Percentiles rank a stretch among this genome's conserved stretches.
Evolutionary conservation across 2,797 vertebrate species (phyloP).

Genomic region (Microctenopoma steveboyesi): DNA sequence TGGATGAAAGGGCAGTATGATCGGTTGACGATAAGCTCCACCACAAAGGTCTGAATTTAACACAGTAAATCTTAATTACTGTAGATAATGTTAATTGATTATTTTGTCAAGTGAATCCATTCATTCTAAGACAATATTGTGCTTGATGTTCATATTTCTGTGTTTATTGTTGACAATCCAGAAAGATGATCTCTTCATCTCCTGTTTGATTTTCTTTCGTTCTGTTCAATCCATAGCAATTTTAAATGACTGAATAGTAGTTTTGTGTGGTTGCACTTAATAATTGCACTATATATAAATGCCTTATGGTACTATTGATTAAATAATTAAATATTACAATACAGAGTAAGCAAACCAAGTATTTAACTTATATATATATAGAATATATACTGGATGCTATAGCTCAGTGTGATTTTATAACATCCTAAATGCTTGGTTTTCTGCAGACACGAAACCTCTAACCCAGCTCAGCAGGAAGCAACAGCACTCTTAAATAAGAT

Average conservation of each 20-base stretch:
- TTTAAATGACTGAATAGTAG: neutral
- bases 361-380: neutral
- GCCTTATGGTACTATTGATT: neutral
- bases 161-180: too few species aligned
- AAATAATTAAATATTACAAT: too few species aligned
- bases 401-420: neutral
- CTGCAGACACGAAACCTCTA: slow-evolving; percentile 35
- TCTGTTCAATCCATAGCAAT: too few species aligned
- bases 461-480: slow-evolving; percentile 16
- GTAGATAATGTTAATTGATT: neutral
- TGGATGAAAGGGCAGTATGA: too few species aligned
- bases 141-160: too few species aligned
- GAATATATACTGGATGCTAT: neutral
- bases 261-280: neutral
- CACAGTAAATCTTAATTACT: neutral
- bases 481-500: slow-evolving; percentile 26
- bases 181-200: too few species aligned
- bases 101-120: slow-evolving; percentile 1
- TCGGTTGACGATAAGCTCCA: too few species aligned
- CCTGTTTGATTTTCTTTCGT: too few species aligned
- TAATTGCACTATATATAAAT: neutral
- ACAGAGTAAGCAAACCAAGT: neutral
- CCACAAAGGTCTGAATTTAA: too few species aligned
- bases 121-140: too few species aligned
- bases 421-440: slow-evolving; percentile 25